Conservation (phyloP, 2,888 invertebrate species). For the Metalampra italica region DNA sequence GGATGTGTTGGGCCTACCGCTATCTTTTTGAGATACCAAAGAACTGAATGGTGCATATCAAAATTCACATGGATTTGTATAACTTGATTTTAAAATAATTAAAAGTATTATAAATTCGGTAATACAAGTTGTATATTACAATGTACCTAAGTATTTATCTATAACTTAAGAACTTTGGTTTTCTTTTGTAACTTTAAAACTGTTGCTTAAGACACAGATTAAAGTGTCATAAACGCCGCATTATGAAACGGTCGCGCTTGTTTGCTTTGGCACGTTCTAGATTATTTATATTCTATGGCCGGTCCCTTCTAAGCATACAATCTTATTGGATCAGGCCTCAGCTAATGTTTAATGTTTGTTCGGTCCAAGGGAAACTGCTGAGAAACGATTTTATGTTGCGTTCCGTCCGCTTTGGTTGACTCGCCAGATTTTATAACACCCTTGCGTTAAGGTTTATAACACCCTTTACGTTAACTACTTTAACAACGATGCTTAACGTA, state of each 20-base stretch:
- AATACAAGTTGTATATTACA: too few species aligned
- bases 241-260: background rate
- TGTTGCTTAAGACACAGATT: too few species aligned
- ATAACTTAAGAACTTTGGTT: too few species aligned
- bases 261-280: background rate
- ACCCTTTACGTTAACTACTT: too few species aligned
- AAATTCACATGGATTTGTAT: too few species aligned
- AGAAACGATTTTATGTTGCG: conserved; percentile 49
- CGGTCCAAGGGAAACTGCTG: conserved; percentile 46
- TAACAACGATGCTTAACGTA: too few species aligned
- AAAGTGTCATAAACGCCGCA: background rate
- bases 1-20: too few species aligned
- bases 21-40: too few species aligned
- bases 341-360: conserved; percentile 38
- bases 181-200: background rate
- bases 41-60: too few species aligned
- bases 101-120: too few species aligned
- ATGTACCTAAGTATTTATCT: too few species aligned
- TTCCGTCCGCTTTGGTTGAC: conserved; percentile 34
- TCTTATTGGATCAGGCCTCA: conserved; percentile 59
- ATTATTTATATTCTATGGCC: background rate
- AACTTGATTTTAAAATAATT: too few species aligned
- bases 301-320: conserved; percentile 52
- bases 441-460: background rate
- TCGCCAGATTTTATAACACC: conserved; percentile 28